Percentiles rank a stretch among this genome's conserved stretches.
These are phyloP conservation scores for Caenorhabditis sp. DNA, from an alignment of 2,888 invertebrate species.

Conservation along the genomic window DNA sequence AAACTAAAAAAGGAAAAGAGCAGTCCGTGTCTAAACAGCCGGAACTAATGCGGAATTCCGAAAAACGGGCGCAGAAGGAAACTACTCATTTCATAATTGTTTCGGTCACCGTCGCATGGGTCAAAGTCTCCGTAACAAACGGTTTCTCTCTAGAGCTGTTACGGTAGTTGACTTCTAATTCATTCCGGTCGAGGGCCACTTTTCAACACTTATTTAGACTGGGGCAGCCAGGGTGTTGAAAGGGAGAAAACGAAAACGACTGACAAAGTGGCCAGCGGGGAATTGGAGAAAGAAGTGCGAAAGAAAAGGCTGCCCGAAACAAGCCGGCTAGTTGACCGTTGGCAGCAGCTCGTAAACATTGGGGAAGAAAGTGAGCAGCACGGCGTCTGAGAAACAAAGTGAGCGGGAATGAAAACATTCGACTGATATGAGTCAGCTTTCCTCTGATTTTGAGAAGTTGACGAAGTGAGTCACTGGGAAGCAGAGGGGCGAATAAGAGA, in stretches of 20 bases:
- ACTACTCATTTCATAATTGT: background rate
- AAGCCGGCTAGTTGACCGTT: background rate
- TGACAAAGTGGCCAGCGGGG: slow-evolving; percentile 34
- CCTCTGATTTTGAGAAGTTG: background rate
- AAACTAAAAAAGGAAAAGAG: background rate
- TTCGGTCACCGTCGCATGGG: background rate
- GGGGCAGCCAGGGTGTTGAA: background rate
- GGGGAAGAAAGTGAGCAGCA: background rate
- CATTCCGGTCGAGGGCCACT: slow-evolving; percentile 2
- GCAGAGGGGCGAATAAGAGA: background rate
- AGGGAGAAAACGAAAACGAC: background rate
- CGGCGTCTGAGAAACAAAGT: too few relatives aligned
- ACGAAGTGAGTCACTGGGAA: background rate
- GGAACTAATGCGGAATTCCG: slow-evolving; percentile 1
- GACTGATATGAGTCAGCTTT: background rate
- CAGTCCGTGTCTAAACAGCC: background rate
- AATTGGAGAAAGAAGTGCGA: slow-evolving; percentile 18
- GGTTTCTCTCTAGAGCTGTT: too few relatives aligned
- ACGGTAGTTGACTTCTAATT: slow-evolving; percentile 15
- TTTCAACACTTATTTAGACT: slow-evolving; percentile 22
- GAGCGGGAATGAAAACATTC: background rate
- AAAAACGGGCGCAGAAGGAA: background rate
- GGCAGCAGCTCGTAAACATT: slow-evolving; percentile 13
- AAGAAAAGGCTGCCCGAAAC: background rate
- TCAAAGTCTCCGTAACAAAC: too few relatives aligned